Percentiles rank a stretch among this genome's conserved stretches.
Conservation (phyloP, 2,888 invertebrate genomes). For the Mactromeris polynyma region DNA sequence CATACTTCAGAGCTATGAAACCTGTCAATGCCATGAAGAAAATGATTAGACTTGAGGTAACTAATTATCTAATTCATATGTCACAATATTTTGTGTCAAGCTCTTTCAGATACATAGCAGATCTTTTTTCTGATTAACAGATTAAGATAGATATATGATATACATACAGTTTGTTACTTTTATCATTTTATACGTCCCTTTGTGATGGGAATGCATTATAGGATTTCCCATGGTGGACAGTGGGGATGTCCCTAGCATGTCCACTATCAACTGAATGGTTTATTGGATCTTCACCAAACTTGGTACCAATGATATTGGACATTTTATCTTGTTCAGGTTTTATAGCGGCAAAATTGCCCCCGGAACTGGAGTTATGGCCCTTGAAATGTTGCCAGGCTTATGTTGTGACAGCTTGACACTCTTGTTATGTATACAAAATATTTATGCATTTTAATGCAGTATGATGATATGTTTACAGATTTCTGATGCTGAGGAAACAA, state of each 20-base stretch:
- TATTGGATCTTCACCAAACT: not conserved
- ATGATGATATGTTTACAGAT: constrained; percentile 73
- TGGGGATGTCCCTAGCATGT: too few species aligned
- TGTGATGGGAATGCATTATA: too few species aligned
- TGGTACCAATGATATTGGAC: not conserved
- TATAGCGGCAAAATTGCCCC: too few species aligned
- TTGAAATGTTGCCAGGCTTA: too few species aligned
- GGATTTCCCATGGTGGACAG: too few species aligned
- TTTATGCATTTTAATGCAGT: not conserved
- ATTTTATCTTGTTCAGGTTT: too few species aligned
- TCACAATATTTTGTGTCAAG: too few species aligned
- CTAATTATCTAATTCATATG: not conserved
- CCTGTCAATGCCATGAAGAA: constrained; percentile 86
- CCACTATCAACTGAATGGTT: too few species aligned
- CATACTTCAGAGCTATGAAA: constrained; percentile 87
- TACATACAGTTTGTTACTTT: too few species aligned
- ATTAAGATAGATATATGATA: not conserved
- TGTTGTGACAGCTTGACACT: not conserved
- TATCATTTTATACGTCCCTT: too few species aligned
- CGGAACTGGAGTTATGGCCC: too few species aligned
- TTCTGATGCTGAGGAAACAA: constrained; percentile 86
- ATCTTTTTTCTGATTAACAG: not conserved
- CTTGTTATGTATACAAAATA: not conserved
- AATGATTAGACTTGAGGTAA: constrained; percentile 86
- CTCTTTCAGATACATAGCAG: too few species aligned